Evolutionary conservation across 1,140 invertebrate genomes (phyloP).

Genomic region (Phymastichus coffea): DNA sequence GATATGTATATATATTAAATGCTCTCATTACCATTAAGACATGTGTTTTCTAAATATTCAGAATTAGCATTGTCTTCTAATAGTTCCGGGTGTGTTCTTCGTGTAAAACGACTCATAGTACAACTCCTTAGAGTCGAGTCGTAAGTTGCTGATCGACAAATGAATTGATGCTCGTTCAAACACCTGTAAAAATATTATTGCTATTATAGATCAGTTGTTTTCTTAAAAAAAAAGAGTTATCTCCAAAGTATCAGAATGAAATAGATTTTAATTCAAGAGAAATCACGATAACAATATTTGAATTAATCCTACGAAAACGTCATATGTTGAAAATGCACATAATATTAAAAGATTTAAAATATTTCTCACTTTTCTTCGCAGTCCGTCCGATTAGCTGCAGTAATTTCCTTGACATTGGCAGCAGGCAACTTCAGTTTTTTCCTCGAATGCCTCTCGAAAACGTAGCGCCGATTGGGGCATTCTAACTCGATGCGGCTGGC

Average conservation of each 20-base stretch:
- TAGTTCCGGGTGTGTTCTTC: constrained; percentile 80
- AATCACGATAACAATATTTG: background rate
- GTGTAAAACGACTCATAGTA: constrained; percentile 76
- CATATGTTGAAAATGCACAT: too few species aligned
- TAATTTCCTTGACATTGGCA: constrained; percentile 77
- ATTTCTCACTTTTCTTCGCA: constrained; percentile 79
- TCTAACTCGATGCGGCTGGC: constrained; percentile 81
- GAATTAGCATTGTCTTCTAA: constrained; percentile 81
- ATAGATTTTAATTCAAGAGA: constrained; percentile 5
- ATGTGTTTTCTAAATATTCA: constrained; percentile 90
- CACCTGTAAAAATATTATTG: constrained; percentile 65
- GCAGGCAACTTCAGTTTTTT: constrained; percentile 77
- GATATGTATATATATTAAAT: background rate
- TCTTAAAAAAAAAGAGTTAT: constrained; percentile 5
- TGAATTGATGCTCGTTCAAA: constrained; percentile 83
- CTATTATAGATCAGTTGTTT: too few species aligned
- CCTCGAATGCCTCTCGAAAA: constrained; percentile 82
- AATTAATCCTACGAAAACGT: background rate
- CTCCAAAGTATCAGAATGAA: background rate
- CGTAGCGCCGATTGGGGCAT: constrained; percentile 82
- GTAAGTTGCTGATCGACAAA: constrained; percentile 83
- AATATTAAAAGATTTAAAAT: too few species aligned
- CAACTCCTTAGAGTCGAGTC: constrained; percentile 75
- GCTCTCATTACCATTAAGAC: constrained; percentile 71
- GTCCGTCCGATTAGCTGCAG: constrained; percentile 79